Conservation (phyloP, 2,113 vertebrate genomes). For the Caracal caracal region DNA sequence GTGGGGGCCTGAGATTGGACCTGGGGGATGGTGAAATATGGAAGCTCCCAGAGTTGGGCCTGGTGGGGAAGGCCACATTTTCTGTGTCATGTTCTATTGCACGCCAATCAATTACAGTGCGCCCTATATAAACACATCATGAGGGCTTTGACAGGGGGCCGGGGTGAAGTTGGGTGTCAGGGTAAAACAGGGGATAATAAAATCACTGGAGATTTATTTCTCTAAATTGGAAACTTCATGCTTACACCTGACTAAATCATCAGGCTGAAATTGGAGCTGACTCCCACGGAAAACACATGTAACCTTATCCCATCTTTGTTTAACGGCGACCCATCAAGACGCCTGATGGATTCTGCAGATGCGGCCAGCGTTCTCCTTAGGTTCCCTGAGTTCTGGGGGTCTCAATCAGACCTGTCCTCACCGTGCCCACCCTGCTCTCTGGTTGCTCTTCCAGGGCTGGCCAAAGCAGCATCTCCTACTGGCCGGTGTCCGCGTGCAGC, state of each 20-base stretch:
- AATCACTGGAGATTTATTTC: conserved; percentile 99
- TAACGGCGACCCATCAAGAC: conserved; percentile 92
- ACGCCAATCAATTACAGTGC: conserved; percentile 84
- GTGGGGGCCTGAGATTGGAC: conserved; percentile 55
- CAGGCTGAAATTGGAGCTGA: conserved; percentile 97
- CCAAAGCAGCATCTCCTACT: background rate
- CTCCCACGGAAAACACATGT: conserved; percentile 97
- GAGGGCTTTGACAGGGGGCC: conserved; percentile 88
- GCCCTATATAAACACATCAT: conserved; percentile 92
- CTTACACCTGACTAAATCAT: conserved; percentile 99
- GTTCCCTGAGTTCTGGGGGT: conserved; percentile 84
- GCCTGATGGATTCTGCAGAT: conserved; percentile 98
- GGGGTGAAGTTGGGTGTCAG: conserved; percentile 92
- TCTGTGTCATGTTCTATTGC: conserved; percentile 86
- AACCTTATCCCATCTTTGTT: conserved; percentile 98
- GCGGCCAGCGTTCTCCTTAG: conserved; percentile 84
- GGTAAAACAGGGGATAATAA: conserved; percentile 97
- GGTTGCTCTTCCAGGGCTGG: background rate
- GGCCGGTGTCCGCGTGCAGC: background rate
- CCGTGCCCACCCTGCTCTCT: conserved; percentile 75
- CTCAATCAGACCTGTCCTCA: conserved; percentile 86
- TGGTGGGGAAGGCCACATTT: conserved; percentile 85
- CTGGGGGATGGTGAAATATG: conserved; percentile 82
- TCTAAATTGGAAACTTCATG: conserved; percentile 99
- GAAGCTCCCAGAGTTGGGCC: conserved; percentile 79